Percentiles rank a stretch among this genome's conserved stretches.
These are phyloP conservation scores for Thamnophis elegans DNA, from an alignment of 2,797 vertebrate genomes.

Conservation along the genomic window DNA sequence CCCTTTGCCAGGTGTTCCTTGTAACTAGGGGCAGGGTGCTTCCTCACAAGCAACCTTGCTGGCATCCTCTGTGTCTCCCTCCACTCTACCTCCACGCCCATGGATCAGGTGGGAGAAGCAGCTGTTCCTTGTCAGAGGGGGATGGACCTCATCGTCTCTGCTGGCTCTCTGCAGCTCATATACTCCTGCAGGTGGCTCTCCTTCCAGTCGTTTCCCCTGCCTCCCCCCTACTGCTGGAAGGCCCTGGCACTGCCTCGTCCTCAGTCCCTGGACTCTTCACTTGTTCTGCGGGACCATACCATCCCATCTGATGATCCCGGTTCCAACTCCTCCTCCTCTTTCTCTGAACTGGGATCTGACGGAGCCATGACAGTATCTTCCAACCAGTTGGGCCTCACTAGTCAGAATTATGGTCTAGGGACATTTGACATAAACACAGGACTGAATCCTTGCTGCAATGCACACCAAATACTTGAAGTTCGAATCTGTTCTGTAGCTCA, in stretches of 20 bases:
- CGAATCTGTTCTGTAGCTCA: not conserved
- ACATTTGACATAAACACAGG: not conserved
- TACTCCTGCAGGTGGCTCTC: not conserved
- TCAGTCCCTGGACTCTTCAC: not conserved
- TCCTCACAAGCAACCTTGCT: not conserved
- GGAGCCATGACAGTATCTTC: not conserved
- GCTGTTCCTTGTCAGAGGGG: not conserved
- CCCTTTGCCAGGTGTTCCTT: not conserved
- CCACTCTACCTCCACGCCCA: not conserved
- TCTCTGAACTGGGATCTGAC: not conserved
- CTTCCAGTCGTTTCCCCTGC: not conserved
- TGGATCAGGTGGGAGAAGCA: not conserved
- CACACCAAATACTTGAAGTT: not conserved
- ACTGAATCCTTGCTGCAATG: not conserved
- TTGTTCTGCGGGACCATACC: not conserved
- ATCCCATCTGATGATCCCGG: not conserved
- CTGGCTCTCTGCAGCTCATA: not conserved
- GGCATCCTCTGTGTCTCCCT: not conserved
- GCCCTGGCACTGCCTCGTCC: not conserved
- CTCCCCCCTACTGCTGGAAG: not conserved
- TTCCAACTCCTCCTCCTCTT: not conserved
- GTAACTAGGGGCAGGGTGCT: not conserved
- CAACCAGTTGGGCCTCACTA: not conserved
- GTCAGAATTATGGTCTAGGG: not conserved
- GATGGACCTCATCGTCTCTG: not conserved